These are phyloP conservation scores for Pegoplata infirma DNA, from an alignment of 2,888 invertebrate genomes.

Conservation along the genomic window DNA sequence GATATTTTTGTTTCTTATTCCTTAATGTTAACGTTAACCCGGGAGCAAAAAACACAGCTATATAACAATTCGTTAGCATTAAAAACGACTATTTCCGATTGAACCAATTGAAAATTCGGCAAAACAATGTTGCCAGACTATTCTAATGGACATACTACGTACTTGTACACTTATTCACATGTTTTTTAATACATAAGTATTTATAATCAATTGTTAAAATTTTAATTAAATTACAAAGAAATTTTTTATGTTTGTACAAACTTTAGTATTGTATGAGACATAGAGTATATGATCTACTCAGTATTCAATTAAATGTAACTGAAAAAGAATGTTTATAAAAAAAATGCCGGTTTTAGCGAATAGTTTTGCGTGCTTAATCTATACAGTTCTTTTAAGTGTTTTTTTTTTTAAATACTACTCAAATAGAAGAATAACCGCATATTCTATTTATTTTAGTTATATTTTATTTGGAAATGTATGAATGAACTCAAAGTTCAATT, in stretches of 20 bases:
- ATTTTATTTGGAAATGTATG: conserved; percentile 3
- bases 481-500: conserved; percentile 54
- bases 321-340: conserved; percentile 15
- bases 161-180: too few species aligned
- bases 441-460: not conserved
- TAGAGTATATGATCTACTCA: not conserved
- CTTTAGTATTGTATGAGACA: not conserved
- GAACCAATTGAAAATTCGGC: too few species aligned
- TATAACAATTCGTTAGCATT: too few species aligned
- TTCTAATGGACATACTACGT: too few species aligned
- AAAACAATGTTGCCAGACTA: too few species aligned
- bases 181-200: not conserved
- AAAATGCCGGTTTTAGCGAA: conserved; percentile 6
- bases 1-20: too few species aligned
- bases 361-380: conserved; percentile 12
- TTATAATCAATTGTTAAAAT: conserved; percentile 23
- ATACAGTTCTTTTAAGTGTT: not conserved
- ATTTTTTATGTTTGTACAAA: conserved; percentile 14
- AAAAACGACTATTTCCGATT: too few species aligned
- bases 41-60: too few species aligned
- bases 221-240: conserved; percentile 57
- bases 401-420: too few species aligned
- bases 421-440: not conserved
- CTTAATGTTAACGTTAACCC: too few species aligned
- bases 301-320: conserved; percentile 35